These are phyloP conservation scores for Neogale vison DNA, from an alignment of 2,113 vertebrate genomes.

Conservation along the genomic window DNA sequence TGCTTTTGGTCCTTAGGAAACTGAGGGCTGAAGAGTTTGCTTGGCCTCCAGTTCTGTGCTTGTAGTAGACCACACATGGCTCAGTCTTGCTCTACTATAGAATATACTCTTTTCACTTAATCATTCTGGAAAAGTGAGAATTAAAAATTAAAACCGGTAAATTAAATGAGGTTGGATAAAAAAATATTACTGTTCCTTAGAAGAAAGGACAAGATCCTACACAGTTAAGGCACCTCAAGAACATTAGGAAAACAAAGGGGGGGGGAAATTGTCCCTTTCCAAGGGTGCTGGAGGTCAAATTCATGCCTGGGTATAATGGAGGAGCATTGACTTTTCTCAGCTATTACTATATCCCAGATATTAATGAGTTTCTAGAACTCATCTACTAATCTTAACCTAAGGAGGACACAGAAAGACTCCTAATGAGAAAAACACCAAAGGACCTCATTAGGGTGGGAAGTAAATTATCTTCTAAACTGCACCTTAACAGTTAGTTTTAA, in stretches of 20 bases:
- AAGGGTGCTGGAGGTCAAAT: neutral
- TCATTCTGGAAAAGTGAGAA: neutral
- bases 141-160: constrained; percentile 28
- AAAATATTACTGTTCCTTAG: neutral
- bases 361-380: neutral
- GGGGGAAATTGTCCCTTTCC: neutral
- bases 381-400: neutral
- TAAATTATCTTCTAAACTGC: neutral
- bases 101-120: constrained; percentile 14
- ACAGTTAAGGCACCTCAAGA: neutral
- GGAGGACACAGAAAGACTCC: neutral
- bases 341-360: neutral
- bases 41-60: neutral
- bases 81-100: neutral
- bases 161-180: constrained; percentile 1
- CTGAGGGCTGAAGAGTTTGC: constrained; percentile 4
- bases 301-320: neutral
- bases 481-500: neutral
- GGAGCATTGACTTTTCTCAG: neutral
- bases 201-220: neutral
- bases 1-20: constrained; percentile 30
- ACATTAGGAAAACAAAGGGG: neutral
- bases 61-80: neutral
- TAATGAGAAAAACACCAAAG: neutral
- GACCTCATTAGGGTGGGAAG: neutral